A percentile compares a stretch with the other conserved stretches of the same genome.
These are phyloP conservation scores for Cyprinus carpio DNA, from an alignment of 2,113 vertebrate species.

Conservation along the genomic window DNA sequence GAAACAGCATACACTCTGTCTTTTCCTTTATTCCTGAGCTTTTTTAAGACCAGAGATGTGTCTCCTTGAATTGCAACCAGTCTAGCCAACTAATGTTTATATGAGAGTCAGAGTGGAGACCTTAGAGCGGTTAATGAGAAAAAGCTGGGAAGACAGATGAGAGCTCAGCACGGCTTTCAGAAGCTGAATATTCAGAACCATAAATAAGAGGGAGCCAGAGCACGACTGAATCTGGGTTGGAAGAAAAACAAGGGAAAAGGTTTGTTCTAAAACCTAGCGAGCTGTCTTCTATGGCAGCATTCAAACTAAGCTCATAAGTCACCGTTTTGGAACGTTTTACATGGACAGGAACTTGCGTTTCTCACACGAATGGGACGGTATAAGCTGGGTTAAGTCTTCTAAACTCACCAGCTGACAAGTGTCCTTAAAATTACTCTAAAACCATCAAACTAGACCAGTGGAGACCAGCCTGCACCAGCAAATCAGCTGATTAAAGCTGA, in stretches of 20 bases:
- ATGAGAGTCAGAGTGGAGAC: conserved; percentile 14
- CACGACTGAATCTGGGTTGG: conserved; percentile 15
- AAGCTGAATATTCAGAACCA: conserved; percentile 42
- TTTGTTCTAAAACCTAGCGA: conserved; percentile 12
- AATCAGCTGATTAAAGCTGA: too few relatives aligned
- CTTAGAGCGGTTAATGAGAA: conserved; percentile 37
- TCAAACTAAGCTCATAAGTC: not conserved
- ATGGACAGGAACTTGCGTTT: not conserved
- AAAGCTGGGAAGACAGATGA: conserved; percentile 27
- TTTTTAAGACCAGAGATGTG: not conserved
- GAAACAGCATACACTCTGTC: not conserved
- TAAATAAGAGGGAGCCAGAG: conserved; percentile 38
- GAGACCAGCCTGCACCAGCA: too few relatives aligned
- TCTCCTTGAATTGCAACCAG: conserved; percentile 19
- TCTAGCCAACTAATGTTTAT: conserved; percentile 37
- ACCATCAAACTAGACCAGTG: too few relatives aligned
- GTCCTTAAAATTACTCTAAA: too few relatives aligned
- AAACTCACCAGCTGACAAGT: too few relatives aligned
- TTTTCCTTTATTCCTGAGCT: not conserved
- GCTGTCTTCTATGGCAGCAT: not conserved
- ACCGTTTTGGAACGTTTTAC: not conserved
- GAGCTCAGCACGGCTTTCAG: conserved; percentile 26
- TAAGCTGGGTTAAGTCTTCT: not conserved
- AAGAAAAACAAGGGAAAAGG: not conserved
- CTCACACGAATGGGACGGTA: not conserved